Evolutionary conservation across 2,888 invertebrate genomes (phyloP), one percentile per base, ranked within the genome.

Genomic region (Hypsopygia costalis): DNA sequence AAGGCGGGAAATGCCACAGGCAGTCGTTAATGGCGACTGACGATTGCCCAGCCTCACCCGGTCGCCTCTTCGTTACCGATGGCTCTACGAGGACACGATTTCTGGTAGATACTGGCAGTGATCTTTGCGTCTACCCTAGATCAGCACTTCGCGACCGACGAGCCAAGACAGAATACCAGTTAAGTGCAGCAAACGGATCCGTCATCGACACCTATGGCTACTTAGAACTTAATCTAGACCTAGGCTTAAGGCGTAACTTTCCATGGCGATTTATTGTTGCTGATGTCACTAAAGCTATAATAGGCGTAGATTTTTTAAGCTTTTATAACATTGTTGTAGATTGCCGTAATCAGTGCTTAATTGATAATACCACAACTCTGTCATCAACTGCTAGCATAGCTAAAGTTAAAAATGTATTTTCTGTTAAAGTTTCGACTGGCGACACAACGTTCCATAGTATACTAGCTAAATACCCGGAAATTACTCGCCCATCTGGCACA

Each of bases 221-320:
- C 20, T 3, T 41, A 0, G 25, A 59, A 0, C 34, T 57, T 0
- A 43, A 40, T 5, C 30, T 61, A 11, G 40, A 62, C 34, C 16
- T 64, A 34, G 60, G 58, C 0, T 37, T 62, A 7, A 47, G 59
- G 1, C 46, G 61, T 0, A 29, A 43, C 9, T 65, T 49, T 36
- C 12, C 35, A 0, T 60, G 60, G 61, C 40, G 41, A 1, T 62
- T 62, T 41, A 36, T 63, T 0, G 57, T 63, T 0, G 57, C 58
- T 1, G 54, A 62, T 21, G 58, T 62, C 0, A 53, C 56, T 0
- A 55, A 52, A 29, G 37, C 63, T 0, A 66, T 62, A 4, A 61
- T 62, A 1, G 58, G 62, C 0, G 55, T 52, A 1, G 62, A 62
- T 31, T 58, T 64, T 43, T 20, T 48, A 5, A 31, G 21, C 0